Percentiles rank a stretch among this genome's conserved stretches.
Conservation (phyloP, 92 coral and sea anemone species). For the Bergia puertoricense region DNA sequence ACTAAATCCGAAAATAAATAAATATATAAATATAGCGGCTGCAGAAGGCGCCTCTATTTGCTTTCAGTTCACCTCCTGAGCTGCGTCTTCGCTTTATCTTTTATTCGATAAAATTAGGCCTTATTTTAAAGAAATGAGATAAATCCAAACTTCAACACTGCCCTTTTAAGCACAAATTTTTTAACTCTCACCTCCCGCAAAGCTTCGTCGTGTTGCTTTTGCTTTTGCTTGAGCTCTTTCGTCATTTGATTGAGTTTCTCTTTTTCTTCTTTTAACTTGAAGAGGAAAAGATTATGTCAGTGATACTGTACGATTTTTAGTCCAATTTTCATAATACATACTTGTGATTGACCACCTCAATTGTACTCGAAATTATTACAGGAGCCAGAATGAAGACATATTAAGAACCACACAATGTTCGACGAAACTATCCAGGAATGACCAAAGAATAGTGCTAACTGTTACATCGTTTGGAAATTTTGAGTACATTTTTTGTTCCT, state of each 20-base stretch:
- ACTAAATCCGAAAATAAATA: no score
- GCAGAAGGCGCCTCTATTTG: no score
- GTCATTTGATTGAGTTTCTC: constrained; percentile 65
- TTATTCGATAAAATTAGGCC: not conserved
- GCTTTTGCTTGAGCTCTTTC: constrained; percentile 74
- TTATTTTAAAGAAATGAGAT: not conserved
- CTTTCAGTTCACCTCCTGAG: no score
- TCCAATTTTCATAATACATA: not conserved
- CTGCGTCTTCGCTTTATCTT: no score
- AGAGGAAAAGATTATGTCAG: not conserved
- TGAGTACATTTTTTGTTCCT: not conserved
- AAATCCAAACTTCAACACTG: no score
- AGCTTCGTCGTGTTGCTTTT: constrained; percentile 71
- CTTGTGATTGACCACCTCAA: no score
- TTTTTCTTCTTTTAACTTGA: constrained; percentile 87
- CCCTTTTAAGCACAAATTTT: not conserved
- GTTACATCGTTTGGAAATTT: no score
- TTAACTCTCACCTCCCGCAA: constrained; percentile 68
- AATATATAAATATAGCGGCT: no score
- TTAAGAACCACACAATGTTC: no score
- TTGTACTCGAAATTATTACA: not conserved
- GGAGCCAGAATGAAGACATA: not conserved
- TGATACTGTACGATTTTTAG: not conserved
- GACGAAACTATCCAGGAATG: no score
- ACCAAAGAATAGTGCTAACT: no score